Evolutionary conservation across 2,113 vertebrate genomes (phyloP).

Genomic region (Anarhynchus alexandrinus): DNA sequence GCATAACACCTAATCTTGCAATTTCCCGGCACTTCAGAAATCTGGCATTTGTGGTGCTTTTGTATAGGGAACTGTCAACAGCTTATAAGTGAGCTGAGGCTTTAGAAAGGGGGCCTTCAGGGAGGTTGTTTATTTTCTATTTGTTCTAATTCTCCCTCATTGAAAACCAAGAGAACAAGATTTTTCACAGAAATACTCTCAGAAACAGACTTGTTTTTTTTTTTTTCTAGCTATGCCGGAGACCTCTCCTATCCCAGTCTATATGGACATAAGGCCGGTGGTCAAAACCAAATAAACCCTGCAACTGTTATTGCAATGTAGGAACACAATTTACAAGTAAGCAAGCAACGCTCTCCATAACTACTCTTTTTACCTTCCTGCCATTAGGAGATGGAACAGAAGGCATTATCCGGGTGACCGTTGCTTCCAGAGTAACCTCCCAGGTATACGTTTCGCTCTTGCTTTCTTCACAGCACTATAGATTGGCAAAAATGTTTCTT

Average conservation of each 20-base stretch:
- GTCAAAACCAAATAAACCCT: neutral
- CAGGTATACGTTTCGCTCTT: neutral
- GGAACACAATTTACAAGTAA: neutral
- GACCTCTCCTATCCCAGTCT: fast-evolving
- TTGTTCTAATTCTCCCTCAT: neutral
- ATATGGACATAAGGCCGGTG: neutral
- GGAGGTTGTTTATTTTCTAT: slow-evolving; percentile 1
- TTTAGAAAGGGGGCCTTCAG: neutral
- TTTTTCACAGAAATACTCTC: neutral
- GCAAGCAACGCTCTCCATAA: neutral
- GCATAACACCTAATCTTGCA: slow-evolving; percentile 33
- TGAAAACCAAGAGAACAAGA: neutral
- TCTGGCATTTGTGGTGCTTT: slow-evolving; percentile 2
- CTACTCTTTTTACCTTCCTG: neutral
- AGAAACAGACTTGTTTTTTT: neutral
- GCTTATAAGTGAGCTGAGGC: neutral
- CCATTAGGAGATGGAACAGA: neutral
- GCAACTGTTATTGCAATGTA: neutral
- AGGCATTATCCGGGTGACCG: neutral
- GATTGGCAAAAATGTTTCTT: neutral
- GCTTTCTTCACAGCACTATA: neutral
- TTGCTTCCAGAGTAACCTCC: neutral
- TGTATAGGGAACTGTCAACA: neutral
- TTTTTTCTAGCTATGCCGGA: neutral
- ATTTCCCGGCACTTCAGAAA: neutral